Evolutionary conservation across 2,113 vertebrate species (phyloP).

Genomic region (Melanocharis versteri): DNA sequence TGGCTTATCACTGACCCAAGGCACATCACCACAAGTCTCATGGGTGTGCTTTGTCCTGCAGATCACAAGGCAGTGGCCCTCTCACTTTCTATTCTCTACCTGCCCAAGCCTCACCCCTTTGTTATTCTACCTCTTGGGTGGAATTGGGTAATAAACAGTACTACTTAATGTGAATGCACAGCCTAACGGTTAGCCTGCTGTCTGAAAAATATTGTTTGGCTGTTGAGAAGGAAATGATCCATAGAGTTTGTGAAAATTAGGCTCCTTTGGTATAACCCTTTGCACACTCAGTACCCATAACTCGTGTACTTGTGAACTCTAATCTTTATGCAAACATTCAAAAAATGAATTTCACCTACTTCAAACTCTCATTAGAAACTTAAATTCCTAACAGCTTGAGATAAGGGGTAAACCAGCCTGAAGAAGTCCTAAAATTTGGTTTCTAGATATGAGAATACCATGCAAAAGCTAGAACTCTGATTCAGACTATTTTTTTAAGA

Average conservation of each 20-base stretch:
- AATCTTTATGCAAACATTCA: background rate
- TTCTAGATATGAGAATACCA: background rate
- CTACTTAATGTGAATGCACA: background rate
- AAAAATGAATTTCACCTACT: background rate
- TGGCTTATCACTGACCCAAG: rapidly evolving
- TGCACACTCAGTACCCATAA: background rate
- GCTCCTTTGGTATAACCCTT: background rate
- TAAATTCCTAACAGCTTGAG: background rate
- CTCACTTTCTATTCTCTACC: background rate
- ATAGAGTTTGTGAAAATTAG: background rate
- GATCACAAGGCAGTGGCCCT: background rate
- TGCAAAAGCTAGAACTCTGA: background rate
- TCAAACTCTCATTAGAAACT: background rate
- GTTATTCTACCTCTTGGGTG: background rate
- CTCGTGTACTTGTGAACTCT: background rate
- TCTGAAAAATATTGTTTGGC: background rate
- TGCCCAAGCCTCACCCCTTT: background rate
- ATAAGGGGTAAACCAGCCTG: background rate
- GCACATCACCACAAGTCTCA: background rate
- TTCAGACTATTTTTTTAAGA: background rate
- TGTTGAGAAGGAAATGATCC: background rate
- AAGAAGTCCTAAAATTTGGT: background rate
- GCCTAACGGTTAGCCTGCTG: background rate
- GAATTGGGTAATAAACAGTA: background rate
- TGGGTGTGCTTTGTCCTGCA: background rate